Conservation (phyloP, 1,140 invertebrate genomes). For the Heliconius eleuchia region DNA sequence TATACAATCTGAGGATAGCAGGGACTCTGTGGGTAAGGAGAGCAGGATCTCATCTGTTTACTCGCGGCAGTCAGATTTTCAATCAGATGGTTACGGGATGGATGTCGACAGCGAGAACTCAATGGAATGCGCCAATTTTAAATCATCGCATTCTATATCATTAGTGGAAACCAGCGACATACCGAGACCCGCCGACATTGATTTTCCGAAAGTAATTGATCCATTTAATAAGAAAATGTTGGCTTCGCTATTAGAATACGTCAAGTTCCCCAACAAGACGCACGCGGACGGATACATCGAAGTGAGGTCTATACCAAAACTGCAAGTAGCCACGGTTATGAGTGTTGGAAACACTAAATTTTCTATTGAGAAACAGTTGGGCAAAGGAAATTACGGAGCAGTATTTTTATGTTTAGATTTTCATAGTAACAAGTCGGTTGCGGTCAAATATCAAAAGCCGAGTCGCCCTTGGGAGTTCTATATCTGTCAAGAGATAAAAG, state of each 20-base stretch:
- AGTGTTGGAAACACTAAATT: constrained; percentile 83
- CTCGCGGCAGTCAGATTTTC: constrained; percentile 74
- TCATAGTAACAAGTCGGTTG: constrained; percentile 83
- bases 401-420: constrained; percentile 85
- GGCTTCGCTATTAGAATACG: constrained; percentile 80
- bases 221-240: constrained; percentile 82
- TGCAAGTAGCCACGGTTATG: constrained; percentile 66
- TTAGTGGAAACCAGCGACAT: constrained; percentile 76
- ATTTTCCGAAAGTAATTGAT: constrained; percentile 79
- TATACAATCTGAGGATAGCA: constrained; percentile 77
- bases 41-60: constrained; percentile 75
- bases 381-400: constrained; percentile 88
- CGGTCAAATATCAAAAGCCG: constrained; percentile 89
- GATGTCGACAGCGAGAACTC: constrained; percentile 81
- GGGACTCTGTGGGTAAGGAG: constrained; percentile 79
- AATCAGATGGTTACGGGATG: constrained; percentile 77
- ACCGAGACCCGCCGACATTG: constrained; percentile 74
- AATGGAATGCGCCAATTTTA: constrained; percentile 75
- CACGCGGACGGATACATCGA: constrained; percentile 76
- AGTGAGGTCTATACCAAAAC: constrained; percentile 71
- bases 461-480: constrained; percentile 91
- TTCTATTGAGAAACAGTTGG: constrained; percentile 86
- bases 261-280: constrained; percentile 82
- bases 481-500: constrained; percentile 88
- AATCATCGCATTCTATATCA: constrained; percentile 77